A percentile compares a stretch with the other conserved stretches of the same genome.
phyloP scores from a whole-genome alignment of 2,888 invertebrate species.

The Monoplex corrugatus region DNA sequence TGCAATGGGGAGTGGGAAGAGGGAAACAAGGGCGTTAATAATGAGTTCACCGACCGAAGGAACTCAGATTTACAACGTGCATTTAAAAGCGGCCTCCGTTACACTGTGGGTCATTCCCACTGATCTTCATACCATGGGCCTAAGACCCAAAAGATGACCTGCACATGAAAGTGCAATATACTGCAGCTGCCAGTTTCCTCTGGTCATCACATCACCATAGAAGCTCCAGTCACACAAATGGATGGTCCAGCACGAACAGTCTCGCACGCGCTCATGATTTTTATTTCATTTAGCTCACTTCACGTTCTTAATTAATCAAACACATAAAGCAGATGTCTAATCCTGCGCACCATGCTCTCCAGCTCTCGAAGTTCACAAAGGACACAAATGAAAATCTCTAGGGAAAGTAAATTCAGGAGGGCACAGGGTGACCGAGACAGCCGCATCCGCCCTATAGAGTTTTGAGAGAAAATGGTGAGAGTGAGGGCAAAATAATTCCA shows the following conservation, averaged over 20 bases:
- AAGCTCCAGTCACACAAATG: neutral
- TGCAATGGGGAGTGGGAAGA: no score
- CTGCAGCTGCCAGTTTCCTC: neutral
- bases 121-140: no score
- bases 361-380: neutral
- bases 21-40: no score
- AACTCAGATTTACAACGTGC: no score
- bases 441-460: slow-evolving; percentile 6
- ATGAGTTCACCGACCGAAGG: no score
- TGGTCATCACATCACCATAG: neutral
- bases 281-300: slow-evolving; percentile 26
- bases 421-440: neutral
- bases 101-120: no score
- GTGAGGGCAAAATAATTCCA: slow-evolving; percentile 37
- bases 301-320: slow-evolving; percentile 29
- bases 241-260: neutral
- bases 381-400: slow-evolving; percentile 22
- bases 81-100: no score
- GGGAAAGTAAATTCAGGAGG: neutral
- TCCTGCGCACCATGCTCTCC: slow-evolving; percentile 16
- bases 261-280: slow-evolving; percentile 19
- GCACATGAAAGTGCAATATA: neutral
- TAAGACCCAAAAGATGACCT: no score
- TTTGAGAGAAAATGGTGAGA: neutral
- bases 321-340: slow-evolving; percentile 38